phyloP scores from a whole-genome alignment of 1,140 invertebrate species.

The Heliconius congener region DNA sequence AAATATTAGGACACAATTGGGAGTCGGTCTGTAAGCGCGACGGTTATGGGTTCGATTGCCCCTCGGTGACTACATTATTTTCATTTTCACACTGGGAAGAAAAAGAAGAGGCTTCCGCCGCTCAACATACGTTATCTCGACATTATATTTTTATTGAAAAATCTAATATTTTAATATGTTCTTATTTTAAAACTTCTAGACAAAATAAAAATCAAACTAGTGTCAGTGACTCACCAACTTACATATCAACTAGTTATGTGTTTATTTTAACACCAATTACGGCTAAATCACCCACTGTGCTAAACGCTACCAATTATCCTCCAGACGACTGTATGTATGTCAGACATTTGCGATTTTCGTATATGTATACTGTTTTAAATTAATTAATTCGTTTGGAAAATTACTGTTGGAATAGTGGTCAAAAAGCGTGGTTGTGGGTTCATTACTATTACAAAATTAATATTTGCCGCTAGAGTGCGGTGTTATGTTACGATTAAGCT shows the following conservation, averaged over 20 bases:
- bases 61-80: background rate
- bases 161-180: too few species aligned
- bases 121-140: too few species aligned
- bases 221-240: background rate
- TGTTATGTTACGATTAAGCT: too few species aligned
- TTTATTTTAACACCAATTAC: conserved; percentile 33
- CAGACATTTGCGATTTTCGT: background rate
- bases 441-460: too few species aligned
- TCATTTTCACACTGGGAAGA: too few species aligned
- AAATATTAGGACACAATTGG: conserved; percentile 17
- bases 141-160: too few species aligned
- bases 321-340: background rate
- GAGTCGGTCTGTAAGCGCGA: background rate
- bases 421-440: too few species aligned
- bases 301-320: conserved; percentile 13
- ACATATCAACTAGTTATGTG: conserved; percentile 10
- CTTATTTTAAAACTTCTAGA: too few species aligned
- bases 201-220: too few species aligned
- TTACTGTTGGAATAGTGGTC: too few species aligned
- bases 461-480: too few species aligned
- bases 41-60: background rate
- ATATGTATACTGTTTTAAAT: background rate
- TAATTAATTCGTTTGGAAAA: background rate
- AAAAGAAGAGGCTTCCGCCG: too few species aligned
- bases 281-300: conserved; percentile 29